Evolutionary conservation across 2,797 vertebrate species (phyloP), one percentile per base, ranked within the genome.

Genomic region (Etheostoma perlongum): DNA sequence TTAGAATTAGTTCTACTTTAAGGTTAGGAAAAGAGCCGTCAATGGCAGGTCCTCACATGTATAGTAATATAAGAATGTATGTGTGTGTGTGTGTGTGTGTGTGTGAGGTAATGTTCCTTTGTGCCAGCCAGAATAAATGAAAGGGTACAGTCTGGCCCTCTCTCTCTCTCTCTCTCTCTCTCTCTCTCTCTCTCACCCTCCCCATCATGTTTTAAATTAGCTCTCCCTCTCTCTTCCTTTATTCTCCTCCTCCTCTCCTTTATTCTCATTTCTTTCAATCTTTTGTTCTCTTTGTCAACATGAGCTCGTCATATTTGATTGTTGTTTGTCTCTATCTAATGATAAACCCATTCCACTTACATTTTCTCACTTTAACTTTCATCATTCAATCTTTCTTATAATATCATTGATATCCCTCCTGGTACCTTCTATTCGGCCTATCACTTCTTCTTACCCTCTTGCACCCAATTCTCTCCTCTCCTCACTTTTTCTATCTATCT

Each of bases 121-220:
- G 85, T 87, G 61, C 52, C 33, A 76, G 62, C 30, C 64, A 80
- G 83, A 85, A 72, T 75, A 81, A 85, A 88, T 74, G 60, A 82
- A 71, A 78, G 73, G 53, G 36, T 78, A 30, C 42, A 67, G 52
- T 58, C 64, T 79, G 21, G 4, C 59, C 46, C 25, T 12, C 58
- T 58, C 65, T 59, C 60, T 25, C 51, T 74, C 12, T 54, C 14
- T 27, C 9, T 9, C 3, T 1, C 3, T 36, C n/a, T 9, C 36
- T 25, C 2, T 30, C 42, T 4, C 61, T 12, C 2, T n/a, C n/a
- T n/a, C 44, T 66, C 74, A 40, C 55, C 27, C 59, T 44, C 65
- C 18, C 65, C 27, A 57, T 69, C 66, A 21, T 76, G 46, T 54
- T 47, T 67, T 49, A 76, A 87, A 82, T 74, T n/a, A 55, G 33